phyloP scores from a whole-genome alignment of 2,797 vertebrate genomes.

The Craterocephalus amniculus region DNA sequence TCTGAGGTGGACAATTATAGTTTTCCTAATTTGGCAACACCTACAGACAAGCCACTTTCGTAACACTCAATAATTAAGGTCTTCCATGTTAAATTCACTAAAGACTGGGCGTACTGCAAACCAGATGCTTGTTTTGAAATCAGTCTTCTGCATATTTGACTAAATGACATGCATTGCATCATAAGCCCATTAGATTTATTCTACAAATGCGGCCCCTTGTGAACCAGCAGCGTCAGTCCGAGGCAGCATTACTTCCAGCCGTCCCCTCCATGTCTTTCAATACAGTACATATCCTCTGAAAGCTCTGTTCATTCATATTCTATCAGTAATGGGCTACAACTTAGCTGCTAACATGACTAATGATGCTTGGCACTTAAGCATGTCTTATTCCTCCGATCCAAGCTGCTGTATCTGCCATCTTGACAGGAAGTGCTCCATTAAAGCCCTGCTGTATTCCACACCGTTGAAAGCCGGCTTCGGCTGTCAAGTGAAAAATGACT shows the following conservation, averaged over 20 bases:
- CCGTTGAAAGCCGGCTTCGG: constrained; percentile 73
- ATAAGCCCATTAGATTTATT: constrained; percentile 4
- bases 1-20: constrained; percentile 37
- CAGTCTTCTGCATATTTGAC: constrained; percentile 8
- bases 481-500: constrained; percentile 79
- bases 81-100: constrained; percentile 15
- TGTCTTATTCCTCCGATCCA: constrained; percentile 58
- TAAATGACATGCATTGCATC: constrained; percentile 18
- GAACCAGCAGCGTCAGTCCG: constrained; percentile 8
- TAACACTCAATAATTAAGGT: constrained; percentile 30
- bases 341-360: constrained; percentile 69
- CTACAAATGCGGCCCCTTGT: background rate
- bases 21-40: constrained; percentile 51
- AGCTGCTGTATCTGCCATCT: constrained; percentile 68
- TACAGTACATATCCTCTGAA: constrained; percentile 42
- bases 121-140: constrained; percentile 11
- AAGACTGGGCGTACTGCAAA: constrained; percentile 25
- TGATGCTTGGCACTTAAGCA: constrained; percentile 60
- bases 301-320: constrained; percentile 44
- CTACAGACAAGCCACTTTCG: constrained; percentile 14
- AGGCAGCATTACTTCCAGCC: constrained; percentile 15
- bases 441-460: constrained; percentile 58
- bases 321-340: constrained; percentile 37
- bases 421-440: constrained; percentile 78
- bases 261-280: constrained; percentile 16